phyloP scores from a whole-genome alignment of 2,888 invertebrate species.

The Nemoura dubitans region DNA sequence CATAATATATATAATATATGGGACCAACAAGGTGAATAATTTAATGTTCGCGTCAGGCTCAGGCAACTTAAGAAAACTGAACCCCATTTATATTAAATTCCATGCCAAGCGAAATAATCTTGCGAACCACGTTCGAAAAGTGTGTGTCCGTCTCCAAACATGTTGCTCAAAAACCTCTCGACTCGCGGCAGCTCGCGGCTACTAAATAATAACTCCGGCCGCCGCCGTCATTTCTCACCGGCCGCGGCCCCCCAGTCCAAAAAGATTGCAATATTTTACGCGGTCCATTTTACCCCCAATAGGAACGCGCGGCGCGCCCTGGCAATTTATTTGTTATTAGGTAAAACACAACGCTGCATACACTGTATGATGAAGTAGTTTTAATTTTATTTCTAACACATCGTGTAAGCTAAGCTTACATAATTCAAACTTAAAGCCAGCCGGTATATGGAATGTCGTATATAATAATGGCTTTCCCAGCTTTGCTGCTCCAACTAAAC shows the following conservation, averaged over 20 bases:
- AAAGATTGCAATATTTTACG: slow-evolving; percentile 12
- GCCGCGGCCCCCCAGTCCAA: background rate
- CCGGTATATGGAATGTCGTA: background rate
- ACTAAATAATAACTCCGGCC: background rate
- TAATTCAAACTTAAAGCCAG: background rate
- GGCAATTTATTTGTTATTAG: background rate
- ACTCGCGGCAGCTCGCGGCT: background rate
- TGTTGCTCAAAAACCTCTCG: background rate
- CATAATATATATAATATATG: no score
- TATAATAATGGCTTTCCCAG: background rate
- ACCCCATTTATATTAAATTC: background rate
- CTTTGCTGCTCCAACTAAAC: no score
- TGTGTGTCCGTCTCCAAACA: background rate
- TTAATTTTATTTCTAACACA: slow-evolving; percentile 7
- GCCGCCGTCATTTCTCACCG: background rate
- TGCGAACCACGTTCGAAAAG: background rate
- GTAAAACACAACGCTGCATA: background rate
- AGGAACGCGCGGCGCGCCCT: background rate
- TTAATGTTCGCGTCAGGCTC: no score
- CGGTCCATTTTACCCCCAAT: background rate
- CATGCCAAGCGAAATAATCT: background rate
- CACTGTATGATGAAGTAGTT: background rate
- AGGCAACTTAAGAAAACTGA: background rate
- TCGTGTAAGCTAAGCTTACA: background rate
- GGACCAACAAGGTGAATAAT: no score